These are phyloP conservation scores for Phortica magna DNA, from an alignment of 2,888 invertebrate genomes.

Conservation along the genomic window DNA sequence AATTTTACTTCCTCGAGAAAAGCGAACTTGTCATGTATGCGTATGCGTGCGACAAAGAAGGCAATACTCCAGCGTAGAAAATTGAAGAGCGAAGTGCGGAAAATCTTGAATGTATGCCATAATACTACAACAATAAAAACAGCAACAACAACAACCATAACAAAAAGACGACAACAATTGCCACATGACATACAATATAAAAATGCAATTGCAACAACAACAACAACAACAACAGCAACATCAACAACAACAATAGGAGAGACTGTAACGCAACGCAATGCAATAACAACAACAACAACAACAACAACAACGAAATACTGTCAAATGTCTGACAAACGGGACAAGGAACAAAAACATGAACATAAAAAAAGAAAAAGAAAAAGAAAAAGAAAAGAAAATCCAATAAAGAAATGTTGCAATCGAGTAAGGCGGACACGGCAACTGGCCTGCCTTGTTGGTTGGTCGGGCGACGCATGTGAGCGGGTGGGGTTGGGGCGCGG, in stretches of 20 bases:
- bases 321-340: conserved; percentile 74
- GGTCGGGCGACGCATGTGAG: neutral
- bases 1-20: conserved; percentile 70
- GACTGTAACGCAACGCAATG: neutral
- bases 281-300: conserved; percentile 7
- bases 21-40: neutral
- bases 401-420: conserved; percentile 14
- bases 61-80: conserved; percentile 50
- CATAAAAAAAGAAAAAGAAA: conserved; percentile 46
- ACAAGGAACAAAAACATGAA: conserved; percentile 63
- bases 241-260: conserved; percentile 2
- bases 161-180: conserved; percentile 31
- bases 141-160: conserved; percentile 33
- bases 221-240: conserved; percentile 27
- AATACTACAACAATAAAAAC: conserved; percentile 38
- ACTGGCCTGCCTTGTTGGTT: neutral
- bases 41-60: neutral
- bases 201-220: conserved; percentile 28
- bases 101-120: neutral
- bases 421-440: conserved; percentile 30
- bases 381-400: neutral
- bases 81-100: neutral
- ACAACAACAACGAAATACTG: conserved; percentile 65
- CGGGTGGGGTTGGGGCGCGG: neutral
- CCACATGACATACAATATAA: conserved; percentile 50